Base-by-base conservation (phyloP, 2,888 invertebrate species). In the Baccha elongata region DNA sequence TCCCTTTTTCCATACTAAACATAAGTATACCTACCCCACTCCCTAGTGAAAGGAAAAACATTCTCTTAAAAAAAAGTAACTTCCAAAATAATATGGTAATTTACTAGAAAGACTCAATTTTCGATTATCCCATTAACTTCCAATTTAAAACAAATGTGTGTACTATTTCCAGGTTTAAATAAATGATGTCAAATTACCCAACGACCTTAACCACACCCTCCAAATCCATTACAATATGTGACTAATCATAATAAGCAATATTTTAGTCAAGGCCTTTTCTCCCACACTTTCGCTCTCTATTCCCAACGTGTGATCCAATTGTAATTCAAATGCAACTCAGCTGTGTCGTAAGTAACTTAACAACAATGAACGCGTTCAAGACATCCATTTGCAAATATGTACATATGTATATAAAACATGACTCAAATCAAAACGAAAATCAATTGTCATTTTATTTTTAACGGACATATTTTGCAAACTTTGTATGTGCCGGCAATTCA, bases 251-350 rank as follows among this genome's bases (percentile, higher is more conserved):
- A 67, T 52, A 79, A 50, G n/a, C 37, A 17, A 50, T 50, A 52
- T 42, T 42, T 26, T 46, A 52, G 52, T 37, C 37, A 68, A 32
- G 5, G 26, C 46, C 19, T 79, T 79, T 79, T 73, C 79, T 79
- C 79, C 68, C 79, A 73, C 79, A 79, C 79, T 79, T 79, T 79
- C 79, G 79, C 73, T 79, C 46, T 62, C 73, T 40, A 60, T 72
- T 62, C 53, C 29, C 21, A 32, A 58, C 46, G 60, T 48, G 67
- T 37, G 1, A 8, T 29, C 10, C 44, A 21, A 58, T 53, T 42
- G 44, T 53, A 72, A 72, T 68, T 62, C 62, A 42, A 62, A 79
- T 73, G 67, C 79, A 48, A 35, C 62, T 26, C 79, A 68, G 62
- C 40, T 32, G 2, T 67, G 67, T 37, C 73, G 46, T 65, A 71